Evolutionary conservation across 2,797 vertebrate genomes (phyloP), one percentile per base, ranked within the genome.

Genomic region (Coccyzus lansbergi): DNA sequence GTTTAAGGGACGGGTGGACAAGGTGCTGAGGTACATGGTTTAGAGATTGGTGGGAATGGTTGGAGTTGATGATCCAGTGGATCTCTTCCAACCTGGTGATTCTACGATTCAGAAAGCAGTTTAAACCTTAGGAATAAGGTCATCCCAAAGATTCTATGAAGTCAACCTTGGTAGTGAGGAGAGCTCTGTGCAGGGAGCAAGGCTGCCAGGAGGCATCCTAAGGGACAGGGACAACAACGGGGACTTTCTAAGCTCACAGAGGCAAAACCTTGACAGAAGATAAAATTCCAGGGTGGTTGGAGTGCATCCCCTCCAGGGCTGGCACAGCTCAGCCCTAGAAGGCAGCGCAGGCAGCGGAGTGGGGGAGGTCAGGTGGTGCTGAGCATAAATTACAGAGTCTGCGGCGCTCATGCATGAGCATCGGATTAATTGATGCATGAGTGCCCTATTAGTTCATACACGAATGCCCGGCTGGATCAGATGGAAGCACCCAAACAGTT

Each of bases 251-350:
- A 7, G 49, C 5, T 17, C 8, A 0, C 1, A n/a, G 20, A 29
- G 4, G 49, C 26, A 28, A 44, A 51, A 33, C 46, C 33, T 15
- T 13, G 29, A 16, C 14, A 53, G 15, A 28, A 26, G 0, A 2
- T 15, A 21, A 33, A 24, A 40, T 49, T 36, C 15, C 44, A 16
- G 72, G 49, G 2, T 5, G 56, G 15, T 1, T 4, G 53, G 34
- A 52, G 31, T 25, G 0, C 1, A 2, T 31, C 44, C 24, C 16
- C 7, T 33, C 29, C 46, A 3, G 4, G 13, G 9, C 29, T 3
- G 2, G 49, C 24, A 19, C 1, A 1, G 86, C 33, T 31, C 67
- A 55, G 48, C 48, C 17, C 46, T 12, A 3, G 22, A 4, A 9
- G 42, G 58, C 22, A n/a, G 10, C 3, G 22, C 3, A 9, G 42